Base-by-base conservation (phyloP, 2,797 vertebrate genomes). In the Oreonectes daqikongensis region DNA sequence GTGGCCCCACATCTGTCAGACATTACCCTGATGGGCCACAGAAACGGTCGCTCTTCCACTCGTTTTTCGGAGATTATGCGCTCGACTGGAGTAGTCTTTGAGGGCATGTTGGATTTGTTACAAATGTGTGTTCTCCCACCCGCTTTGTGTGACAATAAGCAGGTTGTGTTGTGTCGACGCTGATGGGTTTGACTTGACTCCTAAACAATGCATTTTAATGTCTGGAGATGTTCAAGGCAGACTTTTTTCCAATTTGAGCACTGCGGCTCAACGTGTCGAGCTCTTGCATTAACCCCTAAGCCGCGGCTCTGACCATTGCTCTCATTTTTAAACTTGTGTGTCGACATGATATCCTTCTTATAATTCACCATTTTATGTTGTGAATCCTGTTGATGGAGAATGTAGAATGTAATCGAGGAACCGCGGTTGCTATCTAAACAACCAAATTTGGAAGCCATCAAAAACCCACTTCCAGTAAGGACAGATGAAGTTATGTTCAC, bases 151-250 rank as follows among this genome's bases (percentile, higher is more conserved):
- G 52, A 81, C 71, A 85, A 52, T 83, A 84, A 85, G 68, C 84
- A 84, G 84, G 67, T 82, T 79, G 72, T 79, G 77, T 71, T 74
- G 65, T 82, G 84, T 77, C 79, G 46, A 52, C 61, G 18, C 35
- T 81, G 53, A 59, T n/a, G 79, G 87, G 84, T 89, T 88, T 88
- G 78, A 75, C 76, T 86, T 84, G 85, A 88, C 86, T 20, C 77
- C 79, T 24, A 77, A 84, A 85, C 83, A 70, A 61, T 28, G 46
- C 73, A 17, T 85, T 79, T 87, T 68, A 87, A 88, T 85, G 83
- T 84, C 72, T 81, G 85, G 28, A 40, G 42, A 28, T 77, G 59
- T 71, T 57, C 50, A n/a, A 59, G 15, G 12, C 30, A 38, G 30
- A 61, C 59, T 61, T 61, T 9, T 35, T n/a, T 5, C 30, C 32